These are phyloP conservation scores for Octopus bimaculoides DNA, from an alignment of 1,140 invertebrate species.

Conservation along the genomic window DNA sequence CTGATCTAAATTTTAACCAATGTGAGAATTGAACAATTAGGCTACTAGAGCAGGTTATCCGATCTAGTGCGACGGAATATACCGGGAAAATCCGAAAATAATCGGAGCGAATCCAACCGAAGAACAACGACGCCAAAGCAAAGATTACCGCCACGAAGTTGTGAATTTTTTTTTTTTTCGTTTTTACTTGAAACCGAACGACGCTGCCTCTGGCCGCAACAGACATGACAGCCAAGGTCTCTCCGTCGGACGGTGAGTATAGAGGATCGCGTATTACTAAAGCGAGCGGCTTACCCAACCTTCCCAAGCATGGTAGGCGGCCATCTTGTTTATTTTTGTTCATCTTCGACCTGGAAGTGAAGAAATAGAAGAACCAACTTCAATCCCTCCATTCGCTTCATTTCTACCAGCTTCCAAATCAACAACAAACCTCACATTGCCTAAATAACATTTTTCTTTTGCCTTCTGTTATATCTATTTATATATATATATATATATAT, in stretches of 20 bases:
- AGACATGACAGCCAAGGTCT: conserved; percentile 41
- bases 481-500: no score
- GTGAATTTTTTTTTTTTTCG: neutral
- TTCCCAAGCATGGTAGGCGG: conserved; percentile 42
- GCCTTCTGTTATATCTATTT: no score
- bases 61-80: neutral
- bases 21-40: neutral
- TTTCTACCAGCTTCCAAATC: conserved; percentile 24
- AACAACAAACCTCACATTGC: conserved; percentile 13
- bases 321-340: conserved; percentile 61
- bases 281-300: conserved; percentile 33
- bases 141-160: neutral
- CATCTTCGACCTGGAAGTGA: conserved; percentile 22
- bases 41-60: neutral
- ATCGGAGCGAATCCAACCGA: neutral
- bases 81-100: neutral
- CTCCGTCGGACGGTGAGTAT: conserved; percentile 33
- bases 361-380: neutral
- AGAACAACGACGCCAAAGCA: neutral
- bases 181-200: conserved; percentile 2
- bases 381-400: conserved; percentile 17
- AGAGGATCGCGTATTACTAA: conserved; percentile 10
- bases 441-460: conserved; percentile 13
- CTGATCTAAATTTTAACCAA: no score
- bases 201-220: neutral